These are phyloP conservation scores for Oreonectes daqikongensis DNA, from an alignment of 2,797 vertebrate species.

Conservation along the genomic window DNA sequence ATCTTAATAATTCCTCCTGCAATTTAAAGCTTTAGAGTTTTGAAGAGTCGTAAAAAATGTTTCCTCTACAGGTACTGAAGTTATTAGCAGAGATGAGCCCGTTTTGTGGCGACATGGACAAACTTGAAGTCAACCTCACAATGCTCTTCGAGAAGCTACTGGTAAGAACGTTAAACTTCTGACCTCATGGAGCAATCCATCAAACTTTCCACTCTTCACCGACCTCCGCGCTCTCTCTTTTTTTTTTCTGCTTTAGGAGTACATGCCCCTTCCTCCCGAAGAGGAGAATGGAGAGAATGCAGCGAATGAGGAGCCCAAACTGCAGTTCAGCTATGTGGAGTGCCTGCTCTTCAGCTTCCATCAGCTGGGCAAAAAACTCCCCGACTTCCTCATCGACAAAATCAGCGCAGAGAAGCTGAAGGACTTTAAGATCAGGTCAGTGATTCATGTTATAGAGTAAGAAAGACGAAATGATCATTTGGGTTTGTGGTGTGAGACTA, in stretches of 20 bases:
- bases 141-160: constrained; percentile 95
- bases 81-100: constrained; percentile 98
- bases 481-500: too few species aligned
- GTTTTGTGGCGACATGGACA: constrained; percentile 98
- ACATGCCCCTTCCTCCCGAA: constrained; percentile 94
- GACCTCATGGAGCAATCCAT: background rate
- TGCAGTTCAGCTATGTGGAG: constrained; percentile 98
- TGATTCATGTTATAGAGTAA: too few species aligned
- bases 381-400: constrained; percentile 94
- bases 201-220: background rate
- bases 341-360: constrained; percentile 95
- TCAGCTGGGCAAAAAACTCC: constrained; percentile 94
- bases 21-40: background rate
- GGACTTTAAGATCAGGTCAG: constrained; percentile 97
- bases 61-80: constrained; percentile 88
- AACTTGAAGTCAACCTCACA: constrained; percentile 94
- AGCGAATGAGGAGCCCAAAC: constrained; percentile 89
- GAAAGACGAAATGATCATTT: too few species aligned
- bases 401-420: constrained; percentile 93
- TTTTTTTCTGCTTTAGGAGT: constrained; percentile 79
- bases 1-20: too few species aligned
- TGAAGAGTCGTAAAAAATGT: background rate
- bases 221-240: background rate
- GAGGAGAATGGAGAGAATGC: constrained; percentile 96
- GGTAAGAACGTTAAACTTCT: constrained; percentile 77